Base-by-base conservation (phyloP, 2,113 vertebrate genomes). In the Clarias batrachus region DNA sequence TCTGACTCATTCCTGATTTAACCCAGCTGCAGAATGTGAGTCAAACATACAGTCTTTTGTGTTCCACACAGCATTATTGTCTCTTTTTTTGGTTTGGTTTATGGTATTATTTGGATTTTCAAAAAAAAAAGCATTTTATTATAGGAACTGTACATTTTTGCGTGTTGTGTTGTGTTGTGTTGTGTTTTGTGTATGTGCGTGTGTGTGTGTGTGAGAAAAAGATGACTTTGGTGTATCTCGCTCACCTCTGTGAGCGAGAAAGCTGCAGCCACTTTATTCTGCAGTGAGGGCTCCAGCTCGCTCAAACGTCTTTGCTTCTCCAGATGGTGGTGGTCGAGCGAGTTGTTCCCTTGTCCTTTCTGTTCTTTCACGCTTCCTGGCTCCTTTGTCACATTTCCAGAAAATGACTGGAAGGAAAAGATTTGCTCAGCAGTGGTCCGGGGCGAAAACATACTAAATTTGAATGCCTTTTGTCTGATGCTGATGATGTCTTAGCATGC, bases 211-310 rank as follows among this genome's bases (percentile, higher is more conserved):
- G 57, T 14, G 30, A 17, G 30, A 27, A n/a, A 4, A 8, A 16
- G n/a, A 0, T 56, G 66, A 6, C 9, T 4, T 68, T 66, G 37
- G 81, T 65, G 60, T 14, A 16, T 78, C n/a, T 83, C 37, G 27
- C 71, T 83, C 77, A 90, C 89, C 86, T 89, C 87, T 27, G 83
- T 81, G 76, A 87, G 83, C 60, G 89, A 81, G 62, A 88, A 90
- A 27, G 89, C 87, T 70, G 87, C 89, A 66, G 87, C 89, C 54
- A 13, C 84, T 83, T 90, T 89, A 48, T 89, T 90, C 74, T 89
- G 89, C 80, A 90, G 81, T 1, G 81, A 82, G 2, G 89, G 79
- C 73, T 88, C 87, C 41, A 87, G 41, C 48, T 71, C 73, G 9
- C 60, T 89, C 63, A 89, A 84, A 23, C 80, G 83, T 62, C 81